phyloP scores from a whole-genome alignment of 1,140 invertebrate genomes.

The Adoxophyes honmai region DNA sequence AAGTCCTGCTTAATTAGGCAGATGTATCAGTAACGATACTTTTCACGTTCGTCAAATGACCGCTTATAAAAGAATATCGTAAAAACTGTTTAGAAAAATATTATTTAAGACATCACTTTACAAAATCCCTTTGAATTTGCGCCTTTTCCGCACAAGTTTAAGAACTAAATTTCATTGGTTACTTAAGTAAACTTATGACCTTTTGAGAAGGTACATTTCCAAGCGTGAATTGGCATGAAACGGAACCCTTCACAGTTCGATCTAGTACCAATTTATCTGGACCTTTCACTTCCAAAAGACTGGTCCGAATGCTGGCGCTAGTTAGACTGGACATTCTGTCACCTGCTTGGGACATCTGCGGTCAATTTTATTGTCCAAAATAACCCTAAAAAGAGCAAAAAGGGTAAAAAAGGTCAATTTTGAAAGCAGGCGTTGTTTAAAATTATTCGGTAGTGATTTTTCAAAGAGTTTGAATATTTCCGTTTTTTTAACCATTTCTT shows the following conservation, averaged over 20 bases:
- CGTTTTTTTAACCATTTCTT: not conserved
- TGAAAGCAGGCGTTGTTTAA: not conserved
- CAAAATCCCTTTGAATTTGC: too few relatives aligned
- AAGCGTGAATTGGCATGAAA: conserved; percentile 37
- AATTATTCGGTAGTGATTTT: conserved; percentile 13
- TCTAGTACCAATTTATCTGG: not conserved
- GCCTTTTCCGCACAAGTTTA: too few relatives aligned
- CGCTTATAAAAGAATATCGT: not conserved
- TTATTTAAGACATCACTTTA: not conserved
- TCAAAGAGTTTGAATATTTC: not conserved
- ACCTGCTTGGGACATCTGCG: conserved; percentile 51
- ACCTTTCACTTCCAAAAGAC: not conserved
- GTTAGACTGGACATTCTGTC: conserved; percentile 10
- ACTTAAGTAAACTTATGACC: not conserved
- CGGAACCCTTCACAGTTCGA: conserved; percentile 2
- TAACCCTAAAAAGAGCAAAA: conserved; percentile 33
- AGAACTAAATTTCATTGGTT: too few relatives aligned
- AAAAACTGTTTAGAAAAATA: too few relatives aligned
- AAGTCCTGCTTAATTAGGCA: conserved; percentile 4
- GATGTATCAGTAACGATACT: not conserved
- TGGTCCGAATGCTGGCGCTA: not conserved
- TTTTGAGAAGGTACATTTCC: conserved; percentile 27
- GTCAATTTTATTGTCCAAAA: conserved; percentile 42
- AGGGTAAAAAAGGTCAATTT: conserved; percentile 15
- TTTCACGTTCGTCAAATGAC: conserved; percentile 1